Evolutionary conservation across 2,888 invertebrate genomes (phyloP), one percentile per base, ranked within the genome.

Genomic region (Hyposoter dolosus): DNA sequence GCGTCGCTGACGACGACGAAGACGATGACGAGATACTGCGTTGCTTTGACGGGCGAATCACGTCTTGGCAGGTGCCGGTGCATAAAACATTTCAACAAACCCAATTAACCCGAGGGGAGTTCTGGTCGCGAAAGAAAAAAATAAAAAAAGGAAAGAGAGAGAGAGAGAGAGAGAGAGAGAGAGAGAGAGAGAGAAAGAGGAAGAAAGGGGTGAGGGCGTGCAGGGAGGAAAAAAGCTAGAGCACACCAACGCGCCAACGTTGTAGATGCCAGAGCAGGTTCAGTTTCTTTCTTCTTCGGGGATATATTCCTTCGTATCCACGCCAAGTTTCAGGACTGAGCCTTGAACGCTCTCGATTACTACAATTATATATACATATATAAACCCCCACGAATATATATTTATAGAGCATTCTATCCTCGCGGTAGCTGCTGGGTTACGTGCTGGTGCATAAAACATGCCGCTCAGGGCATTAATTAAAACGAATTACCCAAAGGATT

Each of bases 381-480:
- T 40, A 23, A 7, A 7, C 40, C 40, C 19, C 53, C 32, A 56
- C 40, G 10, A 5, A 63, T 45, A 45, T 15, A 43, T 23, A 63
- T 63, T 47, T 47, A 19, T 43, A 32, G 50, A 77, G 23, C 53
- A 53, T 60, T 53, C 40, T 74, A 65, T 80, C 23, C 28, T 65
- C 69, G n/a, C 83, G 66, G 65, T 60, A 53, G 65, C 72, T 74
- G 77, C 72, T 23, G 83, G 86, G 63, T 82, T 86, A 89, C 89
- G 89, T 89, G 89, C 86, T 81, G 82, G 89, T 86, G 87, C 88
- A 89, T 89, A 88, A 89, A 88, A 89, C 86, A 88, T 89, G 81
- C 82, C 82, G 84, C 85, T 88, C 84, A 77, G 78, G 86, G 87
- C 88, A 89, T 89, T 88, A 89, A 89, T 89, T 89, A 89, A 86